Evolutionary conservation across 2,113 vertebrate species (phyloP), one percentile per base, ranked within the genome.

Genomic region (Camelus dromedarius): DNA sequence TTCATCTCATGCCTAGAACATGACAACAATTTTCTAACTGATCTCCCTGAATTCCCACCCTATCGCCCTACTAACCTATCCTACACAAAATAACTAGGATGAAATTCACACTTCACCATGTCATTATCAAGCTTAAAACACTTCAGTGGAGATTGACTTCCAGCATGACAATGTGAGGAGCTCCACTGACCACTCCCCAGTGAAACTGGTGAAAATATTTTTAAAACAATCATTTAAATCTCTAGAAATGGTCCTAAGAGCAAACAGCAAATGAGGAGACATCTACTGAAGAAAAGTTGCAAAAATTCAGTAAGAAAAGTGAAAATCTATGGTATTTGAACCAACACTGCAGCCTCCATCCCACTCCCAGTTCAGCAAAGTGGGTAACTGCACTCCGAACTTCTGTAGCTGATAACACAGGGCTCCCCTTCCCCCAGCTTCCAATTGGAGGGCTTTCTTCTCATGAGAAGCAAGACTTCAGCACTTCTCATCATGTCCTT

Each of bases 61-160:
- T 58, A 66, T 86, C 15, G 46, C 81, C 50, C 48, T 85, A 76
- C 28, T 64, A 26, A 76, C 67, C 72, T 46, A 67, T 58, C 48
- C 20, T 48, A 85, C 30, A 86, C 35, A 85, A 56, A 46, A 66
- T 93, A 82, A 66, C 69, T 93, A 87, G 54, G 67, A 50, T 87
- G 73, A 93, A 93, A 70, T 60, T 93, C 32, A 87, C 50, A 79
- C 18, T 12, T 87, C 52, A 69, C 62, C 38, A 86, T 70, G 52
- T 87, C 50, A 69, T 35, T 93, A 79, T 60, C 62, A 87, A 93
- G 64, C 62, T 86, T 86, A 86, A 93, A 93, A 80, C 24, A 60
- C n/a, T 30, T 79, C 73, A 70, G 32, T 79, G 62, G 38, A 87
- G 52, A 77, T 12, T 80, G 52, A 79, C 52, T 93, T 87, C 30